Evolutionary conservation across 2,797 vertebrate genomes (phyloP).

Genomic region (Parotocinclus haroldoi): DNA sequence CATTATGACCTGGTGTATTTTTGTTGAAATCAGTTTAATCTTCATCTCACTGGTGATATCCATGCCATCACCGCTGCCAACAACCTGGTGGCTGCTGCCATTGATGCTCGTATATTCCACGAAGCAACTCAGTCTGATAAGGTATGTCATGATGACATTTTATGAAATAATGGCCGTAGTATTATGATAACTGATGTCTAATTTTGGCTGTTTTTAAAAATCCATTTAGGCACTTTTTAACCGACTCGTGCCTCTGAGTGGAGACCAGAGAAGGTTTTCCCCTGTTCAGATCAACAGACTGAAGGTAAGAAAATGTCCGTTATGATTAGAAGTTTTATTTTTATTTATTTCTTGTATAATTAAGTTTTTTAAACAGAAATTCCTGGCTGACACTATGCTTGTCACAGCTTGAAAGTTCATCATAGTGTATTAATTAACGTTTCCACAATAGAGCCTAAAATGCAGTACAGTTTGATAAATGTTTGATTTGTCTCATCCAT

Average conservation of each 20-base stretch:
- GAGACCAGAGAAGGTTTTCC: conserved; percentile 83
- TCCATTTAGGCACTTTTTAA: conserved; percentile 86
- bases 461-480: too few species aligned
- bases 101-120: conserved; percentile 93
- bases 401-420: too few species aligned
- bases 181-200: background rate
- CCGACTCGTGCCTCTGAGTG: conserved; percentile 85
- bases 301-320: conserved; percentile 64
- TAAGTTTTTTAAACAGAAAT: conserved; percentile 43
- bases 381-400: too few species aligned
- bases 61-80: conserved; percentile 97
- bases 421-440: too few species aligned
- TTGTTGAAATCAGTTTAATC: conserved; percentile 83
- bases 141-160: conserved; percentile 58
- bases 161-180: conserved; percentile 1
- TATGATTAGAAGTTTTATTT: background rate
- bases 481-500: too few species aligned
- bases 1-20: background rate
- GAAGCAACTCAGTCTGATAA: conserved; percentile 92
- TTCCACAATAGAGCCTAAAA: too few species aligned
- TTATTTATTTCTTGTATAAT: background rate
- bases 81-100: conserved; percentile 91
- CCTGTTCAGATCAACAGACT: conserved; percentile 89
- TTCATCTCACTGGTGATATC: conserved; percentile 97
- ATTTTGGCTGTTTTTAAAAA: background rate